Percentiles rank a stretch among this genome's conserved stretches.
phyloP scores from a whole-genome alignment of 2,888 invertebrate species.

The Protophormia terraenovae region DNA sequence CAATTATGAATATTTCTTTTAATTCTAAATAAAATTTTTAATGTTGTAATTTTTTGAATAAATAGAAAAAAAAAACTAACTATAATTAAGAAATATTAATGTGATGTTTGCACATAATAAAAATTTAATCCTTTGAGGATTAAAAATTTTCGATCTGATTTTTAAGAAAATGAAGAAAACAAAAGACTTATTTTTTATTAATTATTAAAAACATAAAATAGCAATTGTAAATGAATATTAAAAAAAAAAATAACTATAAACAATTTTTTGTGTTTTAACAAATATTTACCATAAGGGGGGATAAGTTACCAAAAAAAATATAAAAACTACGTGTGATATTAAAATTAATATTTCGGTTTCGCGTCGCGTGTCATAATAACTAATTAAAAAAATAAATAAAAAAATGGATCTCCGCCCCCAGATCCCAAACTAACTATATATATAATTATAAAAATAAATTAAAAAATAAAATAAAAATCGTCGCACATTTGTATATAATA shows the following conservation, averaged over 20 bases:
- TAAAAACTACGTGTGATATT: slow-evolving; percentile 76
- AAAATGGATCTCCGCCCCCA: slow-evolving; percentile 80
- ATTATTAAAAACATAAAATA: slow-evolving; percentile 61
- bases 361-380: slow-evolving; percentile 65
- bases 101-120: slow-evolving; percentile 67
- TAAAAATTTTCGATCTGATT: slow-evolving; percentile 60
- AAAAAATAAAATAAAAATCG: slow-evolving; percentile 42
- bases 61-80: slow-evolving; percentile 41
- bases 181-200: slow-evolving; percentile 67
- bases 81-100: slow-evolving; percentile 61
- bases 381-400: slow-evolving; percentile 11
- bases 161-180: slow-evolving; percentile 59
- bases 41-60: slow-evolving; percentile 26
- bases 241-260: slow-evolving; percentile 64
- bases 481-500: slow-evolving; percentile 64
- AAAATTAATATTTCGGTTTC: slow-evolving; percentile 67
- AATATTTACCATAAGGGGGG: slow-evolving; percentile 71
- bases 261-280: slow-evolving; percentile 67
- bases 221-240: slow-evolving; percentile 68
- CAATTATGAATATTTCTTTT: background rate
- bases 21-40: slow-evolving; percentile 35
- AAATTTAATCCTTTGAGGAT: slow-evolving; percentile 44
- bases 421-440: slow-evolving; percentile 73
- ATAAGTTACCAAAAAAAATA: slow-evolving; percentile 57
- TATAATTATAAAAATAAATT: slow-evolving; percentile 45